Conservation (phyloP, 2,888 invertebrate species). For the Lasioglossum villosulum region DNA sequence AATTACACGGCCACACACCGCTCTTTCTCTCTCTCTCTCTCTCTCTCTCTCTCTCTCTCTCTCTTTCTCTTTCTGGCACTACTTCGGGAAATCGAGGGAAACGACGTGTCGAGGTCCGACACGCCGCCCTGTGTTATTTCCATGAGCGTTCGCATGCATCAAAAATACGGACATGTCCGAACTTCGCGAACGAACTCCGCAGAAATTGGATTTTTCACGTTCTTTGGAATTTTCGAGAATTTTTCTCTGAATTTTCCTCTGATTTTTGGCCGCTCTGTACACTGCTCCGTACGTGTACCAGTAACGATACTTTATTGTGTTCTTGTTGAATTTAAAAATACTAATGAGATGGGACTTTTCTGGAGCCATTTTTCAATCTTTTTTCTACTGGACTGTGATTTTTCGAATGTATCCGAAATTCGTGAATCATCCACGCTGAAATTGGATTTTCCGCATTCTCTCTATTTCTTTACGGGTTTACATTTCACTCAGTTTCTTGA, state of each 20-base stretch:
- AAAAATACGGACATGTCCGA: neutral
- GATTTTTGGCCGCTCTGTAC: neutral
- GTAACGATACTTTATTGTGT: neutral
- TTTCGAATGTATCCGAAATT: neutral
- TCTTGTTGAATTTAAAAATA: neutral
- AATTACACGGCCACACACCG: constrained; percentile 48
- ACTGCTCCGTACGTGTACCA: neutral
- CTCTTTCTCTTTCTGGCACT: neutral
- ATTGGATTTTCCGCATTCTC: neutral
- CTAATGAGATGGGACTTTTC: neutral
- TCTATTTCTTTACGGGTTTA: neutral
- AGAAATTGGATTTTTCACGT: constrained; percentile 10
- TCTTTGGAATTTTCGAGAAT: neutral
- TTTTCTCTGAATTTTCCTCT: neutral
- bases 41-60: neutral
- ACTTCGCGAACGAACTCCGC: neutral
- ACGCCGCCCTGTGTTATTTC: neutral
- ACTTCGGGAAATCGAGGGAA: constrained; percentile 34
- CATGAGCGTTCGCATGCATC: neutral
- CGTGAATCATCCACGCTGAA: too few species aligned
- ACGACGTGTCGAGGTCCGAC: neutral
- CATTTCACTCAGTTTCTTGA: neutral
- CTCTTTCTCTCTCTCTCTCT: neutral
- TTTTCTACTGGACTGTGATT: neutral
- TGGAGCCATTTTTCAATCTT: neutral